Percentiles rank a stretch among this genome's conserved stretches.
phyloP scores from a whole-genome alignment of 2,797 vertebrate genomes.

The Sebastes reedi region DNA sequence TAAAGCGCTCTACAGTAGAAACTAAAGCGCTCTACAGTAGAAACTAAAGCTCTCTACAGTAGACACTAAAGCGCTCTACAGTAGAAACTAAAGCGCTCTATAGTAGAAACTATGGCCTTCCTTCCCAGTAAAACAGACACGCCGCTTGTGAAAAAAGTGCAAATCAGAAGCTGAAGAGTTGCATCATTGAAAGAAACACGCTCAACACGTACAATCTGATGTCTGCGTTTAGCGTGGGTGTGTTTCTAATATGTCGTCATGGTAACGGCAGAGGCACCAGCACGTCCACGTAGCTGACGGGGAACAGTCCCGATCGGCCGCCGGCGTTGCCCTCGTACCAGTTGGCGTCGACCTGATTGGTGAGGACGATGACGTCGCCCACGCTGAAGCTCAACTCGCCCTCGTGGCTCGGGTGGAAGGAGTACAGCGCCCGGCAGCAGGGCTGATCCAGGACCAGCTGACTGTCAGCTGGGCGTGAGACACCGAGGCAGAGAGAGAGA shows the following conservation, averaged over 20 bases:
- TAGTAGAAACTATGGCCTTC: background rate
- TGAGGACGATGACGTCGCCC: slow-evolving; percentile 91
- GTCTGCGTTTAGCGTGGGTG: too few relatives aligned
- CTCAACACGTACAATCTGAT: background rate
- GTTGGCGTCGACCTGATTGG: slow-evolving; percentile 89
- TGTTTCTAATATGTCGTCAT: slow-evolving; percentile 53
- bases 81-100: too few relatives aligned
- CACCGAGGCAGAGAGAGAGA: background rate
- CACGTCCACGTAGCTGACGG: slow-evolving; percentile 90
- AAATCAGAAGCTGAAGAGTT: slow-evolving; percentile 30
- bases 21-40: too few relatives aligned
- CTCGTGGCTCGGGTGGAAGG: slow-evolving; percentile 88
- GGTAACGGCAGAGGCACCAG: slow-evolving; percentile 88
- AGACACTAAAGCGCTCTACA: too few relatives aligned
- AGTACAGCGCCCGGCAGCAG: slow-evolving; percentile 90
- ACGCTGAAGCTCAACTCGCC: slow-evolving; percentile 91
- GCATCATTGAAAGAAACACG: slow-evolving; percentile 2
- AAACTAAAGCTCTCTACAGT: too few relatives aligned
- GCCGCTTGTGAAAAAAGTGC: slow-evolving; percentile 31
- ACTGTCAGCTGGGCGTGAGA: slow-evolving; percentile 70
- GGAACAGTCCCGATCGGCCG: slow-evolving; percentile 88
- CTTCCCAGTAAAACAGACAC: background rate
- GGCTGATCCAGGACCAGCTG: slow-evolving; percentile 85
- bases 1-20: too few relatives aligned
- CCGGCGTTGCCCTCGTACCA: slow-evolving; percentile 88